These are phyloP conservation scores for Aproaerema taeniolella DNA, from an alignment of 2,888 invertebrate genomes.

Conservation along the genomic window DNA sequence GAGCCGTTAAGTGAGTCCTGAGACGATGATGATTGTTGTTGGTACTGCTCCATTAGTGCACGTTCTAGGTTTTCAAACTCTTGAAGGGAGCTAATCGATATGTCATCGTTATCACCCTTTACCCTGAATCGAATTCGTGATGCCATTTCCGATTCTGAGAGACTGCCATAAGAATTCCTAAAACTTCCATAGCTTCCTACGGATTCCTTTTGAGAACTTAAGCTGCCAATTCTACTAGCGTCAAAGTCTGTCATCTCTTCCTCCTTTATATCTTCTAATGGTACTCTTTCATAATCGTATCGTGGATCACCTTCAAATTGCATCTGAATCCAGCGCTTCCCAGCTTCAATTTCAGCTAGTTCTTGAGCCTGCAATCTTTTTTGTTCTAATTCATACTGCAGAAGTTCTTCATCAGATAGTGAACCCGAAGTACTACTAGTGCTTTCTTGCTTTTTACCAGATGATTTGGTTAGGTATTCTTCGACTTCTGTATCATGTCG, in stretches of 20 bases:
- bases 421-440: slow-evolving; percentile 77
- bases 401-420: slow-evolving; percentile 78
- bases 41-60: slow-evolving; percentile 88
- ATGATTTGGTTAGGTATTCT: slow-evolving; percentile 82
- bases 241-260: slow-evolving; percentile 94
- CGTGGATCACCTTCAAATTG: slow-evolving; percentile 87
- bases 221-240: slow-evolving; percentile 85
- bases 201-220: slow-evolving; percentile 86
- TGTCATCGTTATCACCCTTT: slow-evolving; percentile 92
- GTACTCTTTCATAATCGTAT: slow-evolving; percentile 89
- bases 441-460: slow-evolving; percentile 80
- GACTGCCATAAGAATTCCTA: slow-evolving; percentile 93
- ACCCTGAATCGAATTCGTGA: slow-evolving; percentile 90
- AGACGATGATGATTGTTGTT: slow-evolving; percentile 85
- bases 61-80: slow-evolving; percentile 96
- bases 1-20: slow-evolving; percentile 92
- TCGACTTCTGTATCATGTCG: slow-evolving; percentile 84
- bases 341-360: slow-evolving; percentile 80
- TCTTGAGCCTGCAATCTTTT: slow-evolving; percentile 66
- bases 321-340: slow-evolving; percentile 94
- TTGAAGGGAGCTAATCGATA: slow-evolving; percentile 94
- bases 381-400: slow-evolving; percentile 84
- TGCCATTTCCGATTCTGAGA: slow-evolving; percentile 93
- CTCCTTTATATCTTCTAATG: slow-evolving; percentile 94
- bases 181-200: slow-evolving; percentile 89